phyloP scores from a whole-genome alignment of 30 jellyfish, hydroid and myxozoan species.

The Aurelia sp. region DNA sequence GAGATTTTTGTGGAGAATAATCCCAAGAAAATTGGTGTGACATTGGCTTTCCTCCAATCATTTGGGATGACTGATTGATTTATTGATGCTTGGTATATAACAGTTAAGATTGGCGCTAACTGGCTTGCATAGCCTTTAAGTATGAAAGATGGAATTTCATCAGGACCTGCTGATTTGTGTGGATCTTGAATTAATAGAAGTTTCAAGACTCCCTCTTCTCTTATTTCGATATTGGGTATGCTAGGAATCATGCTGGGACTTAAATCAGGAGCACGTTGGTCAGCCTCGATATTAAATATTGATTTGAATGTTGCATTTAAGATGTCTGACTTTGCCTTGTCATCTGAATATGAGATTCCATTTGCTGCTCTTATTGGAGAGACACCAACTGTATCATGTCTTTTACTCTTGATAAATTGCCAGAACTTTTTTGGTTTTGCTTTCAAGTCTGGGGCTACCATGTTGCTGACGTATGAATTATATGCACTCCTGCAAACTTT shows the following conservation, averaged over 20 bases:
- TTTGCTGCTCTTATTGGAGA: background rate
- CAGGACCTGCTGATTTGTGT: constrained; percentile 57
- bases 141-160: constrained; percentile 14
- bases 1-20: no score
- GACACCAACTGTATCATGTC: constrained; percentile 1
- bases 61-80: no score
- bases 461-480: background rate
- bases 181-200: constrained; percentile 17
- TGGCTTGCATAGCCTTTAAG: constrained; percentile 40
- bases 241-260: constrained; percentile 1
- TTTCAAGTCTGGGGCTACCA: background rate
- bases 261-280: background rate
- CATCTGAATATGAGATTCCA: background rate
- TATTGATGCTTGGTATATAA: no score
- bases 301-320: background rate
- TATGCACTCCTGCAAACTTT: background rate
- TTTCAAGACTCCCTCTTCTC: constrained; percentile 25
- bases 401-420: constrained; percentile 5
- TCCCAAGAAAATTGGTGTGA: background rate
- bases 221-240: constrained; percentile 8
- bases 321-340: background rate
- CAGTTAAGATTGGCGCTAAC: constrained; percentile 1
- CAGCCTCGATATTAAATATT: constrained; percentile 10
- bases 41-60: background rate
- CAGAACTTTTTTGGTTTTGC: constrained; percentile 2